A percentile compares a stretch with the other conserved stretches of the same genome.
Conservation (phyloP, 2,888 invertebrate species). For the Drepanosiphum platanoidis region DNA sequence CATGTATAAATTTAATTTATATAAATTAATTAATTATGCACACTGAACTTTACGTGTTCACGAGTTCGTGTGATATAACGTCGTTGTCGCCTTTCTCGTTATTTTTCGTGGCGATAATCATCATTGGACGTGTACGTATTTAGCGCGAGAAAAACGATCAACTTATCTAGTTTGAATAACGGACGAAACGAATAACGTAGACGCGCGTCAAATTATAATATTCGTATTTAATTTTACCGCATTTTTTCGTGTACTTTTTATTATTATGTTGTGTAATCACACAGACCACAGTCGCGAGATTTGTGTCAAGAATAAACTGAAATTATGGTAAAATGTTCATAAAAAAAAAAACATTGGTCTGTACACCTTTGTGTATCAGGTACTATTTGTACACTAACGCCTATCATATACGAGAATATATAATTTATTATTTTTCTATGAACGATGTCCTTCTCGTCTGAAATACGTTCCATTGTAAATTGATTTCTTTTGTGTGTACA, state of each 20-base stretch:
- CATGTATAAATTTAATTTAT: background rate
- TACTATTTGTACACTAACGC: too few relatives aligned
- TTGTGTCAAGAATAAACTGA: constrained; percentile 19
- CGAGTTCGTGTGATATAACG: too few relatives aligned
- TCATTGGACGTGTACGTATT: background rate
- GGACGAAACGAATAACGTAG: background rate
- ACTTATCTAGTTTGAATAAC: background rate
- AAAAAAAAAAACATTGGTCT: background rate
- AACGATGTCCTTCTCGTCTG: background rate
- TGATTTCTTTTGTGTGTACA: background rate
- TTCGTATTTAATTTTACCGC: background rate
- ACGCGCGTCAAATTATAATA: background rate
- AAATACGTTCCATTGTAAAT: constrained; percentile 18
- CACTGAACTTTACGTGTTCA: background rate
- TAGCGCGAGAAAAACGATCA: background rate
- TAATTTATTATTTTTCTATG: too few relatives aligned
- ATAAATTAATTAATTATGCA: constrained; percentile 26
- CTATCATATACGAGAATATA: too few relatives aligned
- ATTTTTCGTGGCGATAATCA: background rate
- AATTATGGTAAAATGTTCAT: background rate
- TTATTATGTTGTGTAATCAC: background rate
- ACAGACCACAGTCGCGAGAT: background rate
- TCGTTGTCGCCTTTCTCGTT: background rate
- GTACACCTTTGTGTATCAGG: background rate
- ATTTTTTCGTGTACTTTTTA: background rate